Evolutionary conservation across 2,113 vertebrate genomes (phyloP).

Genomic region (Arothron firmamentum): DNA sequence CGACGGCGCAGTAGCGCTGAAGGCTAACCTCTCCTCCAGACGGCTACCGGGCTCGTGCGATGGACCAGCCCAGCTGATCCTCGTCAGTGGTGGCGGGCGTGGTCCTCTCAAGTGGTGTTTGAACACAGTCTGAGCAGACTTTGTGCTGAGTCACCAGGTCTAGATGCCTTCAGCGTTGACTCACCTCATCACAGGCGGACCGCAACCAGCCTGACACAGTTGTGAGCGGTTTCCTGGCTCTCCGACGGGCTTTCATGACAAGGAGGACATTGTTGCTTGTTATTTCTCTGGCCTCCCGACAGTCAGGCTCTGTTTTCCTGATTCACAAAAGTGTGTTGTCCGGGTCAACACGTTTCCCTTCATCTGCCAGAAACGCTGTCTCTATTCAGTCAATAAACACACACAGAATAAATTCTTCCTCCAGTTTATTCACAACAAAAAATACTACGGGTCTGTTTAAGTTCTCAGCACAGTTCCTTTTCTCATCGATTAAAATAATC

Average conservation of each 20-base stretch:
- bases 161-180: conserved; percentile 34
- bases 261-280: conserved; percentile 49
- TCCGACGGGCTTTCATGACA: conserved; percentile 20
- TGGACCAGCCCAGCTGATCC: too few species aligned
- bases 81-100: background rate
- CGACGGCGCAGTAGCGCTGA: too few species aligned
- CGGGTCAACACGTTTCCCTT: background rate
- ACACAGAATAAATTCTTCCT: background rate
- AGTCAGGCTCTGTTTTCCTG: too few species aligned
- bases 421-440: background rate
- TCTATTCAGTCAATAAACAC: background rate
- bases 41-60: background rate
- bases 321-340: too few species aligned
- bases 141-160: conserved; percentile 49
- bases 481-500: too few species aligned
- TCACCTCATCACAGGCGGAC: conserved; percentile 30
- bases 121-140: conserved; percentile 30
- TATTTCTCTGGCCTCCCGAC: conserved; percentile 3
- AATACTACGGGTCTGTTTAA: too few species aligned
- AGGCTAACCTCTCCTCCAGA: too few species aligned
- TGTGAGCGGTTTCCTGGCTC: background rate
- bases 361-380: conserved; percentile 2
- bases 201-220: conserved; percentile 9
- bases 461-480: too few species aligned
- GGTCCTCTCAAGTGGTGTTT: conserved; percentile 36